Percentiles rank a stretch among this genome's conserved stretches.
These are phyloP conservation scores for Panagrolaimus sp. DNA, from an alignment of 1,140 invertebrate species.

Conservation along the genomic window DNA sequence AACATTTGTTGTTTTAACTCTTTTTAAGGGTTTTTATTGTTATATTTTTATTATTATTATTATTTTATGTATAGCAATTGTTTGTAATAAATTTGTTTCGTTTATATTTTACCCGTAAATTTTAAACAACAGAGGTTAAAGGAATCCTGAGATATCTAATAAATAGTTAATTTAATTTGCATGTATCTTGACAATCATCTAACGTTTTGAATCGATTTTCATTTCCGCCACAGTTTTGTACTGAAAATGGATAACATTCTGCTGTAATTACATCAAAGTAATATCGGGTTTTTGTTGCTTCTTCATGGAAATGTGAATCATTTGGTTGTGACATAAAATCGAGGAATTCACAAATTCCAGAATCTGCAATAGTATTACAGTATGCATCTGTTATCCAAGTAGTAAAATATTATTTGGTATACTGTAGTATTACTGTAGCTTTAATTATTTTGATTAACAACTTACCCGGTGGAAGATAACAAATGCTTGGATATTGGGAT, in stretches of 20 bases:
- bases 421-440: too few species aligned
- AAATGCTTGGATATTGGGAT: constrained; percentile 38
- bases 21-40: too few species aligned
- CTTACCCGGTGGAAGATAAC: constrained; percentile 39
- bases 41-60: too few species aligned
- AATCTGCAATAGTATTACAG: constrained; percentile 22
- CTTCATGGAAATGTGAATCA: not conserved
- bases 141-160: too few species aligned
- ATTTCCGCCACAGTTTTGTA: constrained; percentile 48
- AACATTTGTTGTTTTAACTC: too few species aligned
- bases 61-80: too few species aligned
- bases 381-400: too few species aligned
- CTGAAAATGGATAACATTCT: constrained; percentile 52
- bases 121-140: too few species aligned
- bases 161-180: not conserved
- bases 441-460: too few species aligned
- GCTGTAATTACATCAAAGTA: constrained; percentile 49
- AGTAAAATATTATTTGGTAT: too few species aligned
- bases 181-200: constrained; percentile 1
- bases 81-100: too few species aligned
- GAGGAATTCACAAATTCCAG: constrained; percentile 25
- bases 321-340: not conserved
- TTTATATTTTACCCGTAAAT: too few species aligned
- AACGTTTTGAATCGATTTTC: constrained; percentile 13
- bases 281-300: constrained; percentile 22